phyloP scores from a whole-genome alignment of 2,797 vertebrate species.

The Rhynchonycteris naso region DNA sequence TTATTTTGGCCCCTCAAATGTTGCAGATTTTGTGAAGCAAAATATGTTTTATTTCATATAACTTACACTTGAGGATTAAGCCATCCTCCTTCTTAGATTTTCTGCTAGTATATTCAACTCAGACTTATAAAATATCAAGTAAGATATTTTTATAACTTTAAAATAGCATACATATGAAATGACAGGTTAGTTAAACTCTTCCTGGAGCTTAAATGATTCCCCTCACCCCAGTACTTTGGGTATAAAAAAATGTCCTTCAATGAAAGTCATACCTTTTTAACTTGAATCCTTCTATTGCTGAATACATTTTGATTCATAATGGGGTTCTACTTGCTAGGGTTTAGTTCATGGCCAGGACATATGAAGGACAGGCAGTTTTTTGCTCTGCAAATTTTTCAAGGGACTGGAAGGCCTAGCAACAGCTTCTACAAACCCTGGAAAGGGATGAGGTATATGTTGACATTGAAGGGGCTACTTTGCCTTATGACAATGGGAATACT shows the following conservation, averaged over 20 bases:
- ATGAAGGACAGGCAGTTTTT: neutral
- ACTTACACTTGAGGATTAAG: neutral
- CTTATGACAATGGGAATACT: neutral
- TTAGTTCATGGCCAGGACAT: neutral
- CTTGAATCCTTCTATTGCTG: neutral
- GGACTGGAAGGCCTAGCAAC: neutral
- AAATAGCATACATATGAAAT: neutral
- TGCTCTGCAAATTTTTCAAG: neutral
- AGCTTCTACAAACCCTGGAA: neutral
- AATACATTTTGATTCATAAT: neutral
- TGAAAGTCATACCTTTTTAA: slow-evolving; percentile 50
- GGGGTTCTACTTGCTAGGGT: neutral
- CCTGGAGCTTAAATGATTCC: slow-evolving; percentile 57
- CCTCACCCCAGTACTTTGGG: neutral
- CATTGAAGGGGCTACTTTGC: neutral
- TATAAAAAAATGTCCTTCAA: slow-evolving; percentile 52
- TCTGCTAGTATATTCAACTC: neutral
- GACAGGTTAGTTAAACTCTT: neutral
- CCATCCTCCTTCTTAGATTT: neutral
- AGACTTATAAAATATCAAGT: neutral
- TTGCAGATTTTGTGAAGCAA: neutral
- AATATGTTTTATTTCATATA: neutral
- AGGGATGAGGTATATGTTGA: neutral
- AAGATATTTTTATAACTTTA: neutral
- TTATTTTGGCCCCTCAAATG: neutral